Conservation (phyloP, 2,113 vertebrate species). For the Buteo buteo region DNA sequence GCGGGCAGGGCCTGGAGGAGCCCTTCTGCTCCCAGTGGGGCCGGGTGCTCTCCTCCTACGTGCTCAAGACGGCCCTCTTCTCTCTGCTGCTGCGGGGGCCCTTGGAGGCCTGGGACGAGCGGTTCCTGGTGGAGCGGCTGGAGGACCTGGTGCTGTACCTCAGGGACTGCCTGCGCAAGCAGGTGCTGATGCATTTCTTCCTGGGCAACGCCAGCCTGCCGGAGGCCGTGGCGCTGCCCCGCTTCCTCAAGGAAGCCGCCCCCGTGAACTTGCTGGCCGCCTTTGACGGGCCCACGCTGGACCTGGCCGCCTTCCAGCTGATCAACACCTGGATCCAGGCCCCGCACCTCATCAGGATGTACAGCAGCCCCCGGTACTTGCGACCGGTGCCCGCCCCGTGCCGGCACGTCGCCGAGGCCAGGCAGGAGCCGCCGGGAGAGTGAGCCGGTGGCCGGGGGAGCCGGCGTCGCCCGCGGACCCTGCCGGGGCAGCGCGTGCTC, state of each 20-base stretch:
- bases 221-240: constrained; percentile 74
- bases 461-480: rapidly evolving
- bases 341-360: constrained; percentile 74
- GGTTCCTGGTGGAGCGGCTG: constrained; percentile 74
- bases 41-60: constrained; percentile 78
- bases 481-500: rapidly evolving
- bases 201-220: constrained; percentile 66
- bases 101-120: constrained; percentile 74
- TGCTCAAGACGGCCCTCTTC: constrained; percentile 80
- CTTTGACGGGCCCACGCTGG: constrained; percentile 66
- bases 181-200: constrained; percentile 78
- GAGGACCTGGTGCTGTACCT: constrained; percentile 79
- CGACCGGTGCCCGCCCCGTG: not conserved
- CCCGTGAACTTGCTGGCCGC: constrained; percentile 76
- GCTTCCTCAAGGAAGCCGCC: constrained; percentile 72
- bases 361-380: constrained; percentile 59
- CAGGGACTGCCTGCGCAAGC: constrained; percentile 71
- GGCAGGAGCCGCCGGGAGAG: not conserved
- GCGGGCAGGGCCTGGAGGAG: constrained; percentile 70
- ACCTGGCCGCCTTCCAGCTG: constrained; percentile 67
- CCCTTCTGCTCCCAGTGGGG: constrained; percentile 72
- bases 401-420: not conserved
- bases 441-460: rapidly evolving
- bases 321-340: constrained; percentile 79
- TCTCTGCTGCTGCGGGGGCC: constrained; percentile 72